Conservation (phyloP, 2,888 invertebrate genomes). For the Drosophila diplacantha region DNA sequence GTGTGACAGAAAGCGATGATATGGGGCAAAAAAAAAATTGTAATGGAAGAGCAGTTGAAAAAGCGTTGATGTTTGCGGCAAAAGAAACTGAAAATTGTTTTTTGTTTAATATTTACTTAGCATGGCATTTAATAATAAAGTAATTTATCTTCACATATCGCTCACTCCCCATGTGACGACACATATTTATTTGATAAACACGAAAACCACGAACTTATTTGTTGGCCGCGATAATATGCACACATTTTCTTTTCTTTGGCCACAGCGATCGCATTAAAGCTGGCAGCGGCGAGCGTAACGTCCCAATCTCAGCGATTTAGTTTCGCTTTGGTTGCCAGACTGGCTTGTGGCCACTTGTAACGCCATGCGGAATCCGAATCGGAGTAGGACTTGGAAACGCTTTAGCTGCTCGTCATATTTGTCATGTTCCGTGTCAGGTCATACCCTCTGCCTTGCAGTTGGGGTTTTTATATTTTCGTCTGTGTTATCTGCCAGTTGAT, state of each 20-base stretch:
- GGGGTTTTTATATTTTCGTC: conserved; percentile 22
- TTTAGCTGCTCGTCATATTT: conserved; percentile 37
- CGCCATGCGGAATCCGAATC: conserved; percentile 6
- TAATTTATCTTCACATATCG: conserved; percentile 1
- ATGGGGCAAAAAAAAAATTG: conserved; percentile 2
- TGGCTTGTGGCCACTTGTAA: conserved; percentile 3
- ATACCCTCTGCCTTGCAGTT: conserved; percentile 26
- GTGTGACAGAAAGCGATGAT: conserved; percentile 37
- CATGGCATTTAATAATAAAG: neutral
- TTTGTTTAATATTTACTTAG: neutral
- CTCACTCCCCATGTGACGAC: conserved; percentile 40
- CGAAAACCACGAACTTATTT: conserved; percentile 1
- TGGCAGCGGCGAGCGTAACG: conserved; percentile 7
- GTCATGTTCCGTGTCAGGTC: conserved; percentile 43
- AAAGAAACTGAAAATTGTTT: neutral
- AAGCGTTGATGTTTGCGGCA: neutral
- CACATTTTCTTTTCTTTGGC: conserved; percentile 1
- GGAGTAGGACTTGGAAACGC: neutral
- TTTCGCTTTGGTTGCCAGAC: conserved; percentile 10
- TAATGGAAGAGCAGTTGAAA: neutral
- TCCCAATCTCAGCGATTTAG: conserved; percentile 26
- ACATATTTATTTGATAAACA: conserved; percentile 24
- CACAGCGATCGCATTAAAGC: neutral
- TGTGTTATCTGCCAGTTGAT: conserved; percentile 36
- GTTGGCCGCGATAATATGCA: conserved; percentile 1